These are phyloP conservation scores for Oryzaephilus surinamensis DNA, from an alignment of 1,140 invertebrate species.

Conservation along the genomic window DNA sequence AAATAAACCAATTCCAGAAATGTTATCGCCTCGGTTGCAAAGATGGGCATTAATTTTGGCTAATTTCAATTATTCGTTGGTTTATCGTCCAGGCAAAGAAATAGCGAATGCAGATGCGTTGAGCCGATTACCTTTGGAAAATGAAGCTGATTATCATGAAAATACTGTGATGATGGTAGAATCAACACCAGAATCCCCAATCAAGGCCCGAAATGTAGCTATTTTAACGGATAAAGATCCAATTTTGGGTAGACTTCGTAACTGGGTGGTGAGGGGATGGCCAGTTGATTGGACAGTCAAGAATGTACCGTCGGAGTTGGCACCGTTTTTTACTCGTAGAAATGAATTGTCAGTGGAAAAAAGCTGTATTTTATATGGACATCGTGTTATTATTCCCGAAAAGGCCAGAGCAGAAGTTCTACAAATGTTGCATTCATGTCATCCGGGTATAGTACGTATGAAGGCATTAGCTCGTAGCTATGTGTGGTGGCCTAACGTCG, in stretches of 20 bases:
- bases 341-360: conserved; percentile 1
- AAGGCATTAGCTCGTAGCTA: conserved; percentile 36
- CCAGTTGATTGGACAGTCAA: background rate
- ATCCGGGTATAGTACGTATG: conserved; percentile 39
- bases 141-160: conserved; percentile 2
- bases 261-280: conserved; percentile 1
- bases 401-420: conserved; percentile 21
- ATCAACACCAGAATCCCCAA: background rate
- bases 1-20: conserved; percentile 4
- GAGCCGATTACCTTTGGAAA: conserved; percentile 16
- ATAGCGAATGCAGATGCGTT: conserved; percentile 23
- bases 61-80: conserved; percentile 27
- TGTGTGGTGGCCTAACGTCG: conserved; percentile 29
- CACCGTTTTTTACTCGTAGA: conserved; percentile 3
- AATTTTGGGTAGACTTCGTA: conserved; percentile 1
- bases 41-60: conserved; percentile 31
- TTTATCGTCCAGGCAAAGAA: conserved; percentile 16
- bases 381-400: conserved; percentile 24
- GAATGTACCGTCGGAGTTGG: background rate
- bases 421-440: conserved; percentile 34
- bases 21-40: conserved; percentile 24
- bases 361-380: conserved; percentile 1
- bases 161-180: background rate
- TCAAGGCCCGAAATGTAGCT: conserved; percentile 1
- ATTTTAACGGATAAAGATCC: background rate